Evolutionary conservation across 2,113 vertebrate species (phyloP).

Genomic region (Meleagris gallopavo): DNA sequence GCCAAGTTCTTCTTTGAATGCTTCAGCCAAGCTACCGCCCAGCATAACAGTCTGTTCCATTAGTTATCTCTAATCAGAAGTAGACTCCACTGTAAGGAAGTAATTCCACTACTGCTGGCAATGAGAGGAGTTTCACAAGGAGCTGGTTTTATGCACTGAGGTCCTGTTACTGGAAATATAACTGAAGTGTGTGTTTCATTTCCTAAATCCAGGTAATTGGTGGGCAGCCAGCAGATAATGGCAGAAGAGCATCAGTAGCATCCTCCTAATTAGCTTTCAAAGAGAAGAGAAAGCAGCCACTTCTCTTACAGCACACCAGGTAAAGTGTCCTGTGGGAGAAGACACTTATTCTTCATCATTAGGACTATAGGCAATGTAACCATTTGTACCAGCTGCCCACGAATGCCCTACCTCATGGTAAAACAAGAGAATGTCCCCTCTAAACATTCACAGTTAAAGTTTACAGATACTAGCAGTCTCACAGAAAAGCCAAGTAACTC

Average conservation of each 20-base stretch:
- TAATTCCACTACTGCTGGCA: not conserved
- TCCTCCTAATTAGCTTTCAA: not conserved
- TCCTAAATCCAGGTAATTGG: slow-evolving; percentile 6
- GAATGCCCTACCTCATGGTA: not conserved
- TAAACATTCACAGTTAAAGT: not conserved
- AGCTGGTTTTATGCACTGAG: not conserved
- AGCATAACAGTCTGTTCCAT: not conserved
- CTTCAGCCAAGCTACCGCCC: not conserved
- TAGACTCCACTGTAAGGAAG: not conserved
- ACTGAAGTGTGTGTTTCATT: not conserved
- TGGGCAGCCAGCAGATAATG: not conserved
- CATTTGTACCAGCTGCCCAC: not conserved
- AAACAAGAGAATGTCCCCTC: not conserved
- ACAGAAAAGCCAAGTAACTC: not conserved
- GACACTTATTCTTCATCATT: not conserved
- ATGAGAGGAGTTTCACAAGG: not conserved
- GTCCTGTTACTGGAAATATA: not conserved
- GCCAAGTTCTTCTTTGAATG: not conserved
- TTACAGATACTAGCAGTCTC: not conserved
- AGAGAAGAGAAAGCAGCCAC: not conserved
- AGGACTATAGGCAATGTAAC: not conserved
- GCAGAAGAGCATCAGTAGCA: not conserved
- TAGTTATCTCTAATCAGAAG: slow-evolving; percentile 28
- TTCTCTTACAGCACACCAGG: not conserved
- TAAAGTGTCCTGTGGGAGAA: not conserved